Base-by-base conservation (phyloP, 2,113 vertebrate species). In the Conger conger region DNA sequence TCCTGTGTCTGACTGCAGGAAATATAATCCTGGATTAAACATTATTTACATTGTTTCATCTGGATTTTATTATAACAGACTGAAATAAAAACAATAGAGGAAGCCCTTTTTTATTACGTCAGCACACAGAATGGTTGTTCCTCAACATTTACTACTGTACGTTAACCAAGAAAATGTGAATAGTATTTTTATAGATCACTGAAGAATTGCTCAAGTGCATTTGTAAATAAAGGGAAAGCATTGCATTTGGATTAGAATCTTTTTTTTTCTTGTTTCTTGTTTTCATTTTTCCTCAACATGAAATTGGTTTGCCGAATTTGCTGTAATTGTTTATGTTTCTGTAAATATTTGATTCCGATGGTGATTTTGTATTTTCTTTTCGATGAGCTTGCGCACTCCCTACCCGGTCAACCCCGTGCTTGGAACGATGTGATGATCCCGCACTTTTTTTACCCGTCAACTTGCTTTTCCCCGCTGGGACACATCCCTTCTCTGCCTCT, bases 101-200 rank as follows among this genome's bases (percentile, higher is more conserved):
- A 79, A 86, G 85, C 23, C 7, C 45, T 82, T 84, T 78, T 68
- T 85, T 77, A 38, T n/a, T 81, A 73, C 92, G 93, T 91, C 91
- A 91, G 91, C 92, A 84, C 91, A 86, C 89, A 88, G 90, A 76
- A 76, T 63, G 89, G 86, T 89, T 91, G 82, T 86, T 91, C 88
- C 90, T 91, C 89, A 86, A 86, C 38, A 86, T 87, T 92, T 92
- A 93, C 95, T 96, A 96, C 94, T 96, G 95, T 96, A 95, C 94
- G 95, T 96, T 96, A 95, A 94, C 94, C 95, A 95, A 96, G 96
- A 83, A 98, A 97, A 98, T 99, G 98, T 99, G 97, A 99, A 99
- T 97, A 98, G 96, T 99, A 99, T 99, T 99, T 99, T 98, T 98
- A 96, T 99, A 98, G 96, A 97, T 96, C 94, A 94, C 94, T 95